Evolutionary conservation across 2,797 vertebrate genomes (phyloP), one percentile per base, ranked within the genome.

Genomic region (Rhincodon typus): DNA sequence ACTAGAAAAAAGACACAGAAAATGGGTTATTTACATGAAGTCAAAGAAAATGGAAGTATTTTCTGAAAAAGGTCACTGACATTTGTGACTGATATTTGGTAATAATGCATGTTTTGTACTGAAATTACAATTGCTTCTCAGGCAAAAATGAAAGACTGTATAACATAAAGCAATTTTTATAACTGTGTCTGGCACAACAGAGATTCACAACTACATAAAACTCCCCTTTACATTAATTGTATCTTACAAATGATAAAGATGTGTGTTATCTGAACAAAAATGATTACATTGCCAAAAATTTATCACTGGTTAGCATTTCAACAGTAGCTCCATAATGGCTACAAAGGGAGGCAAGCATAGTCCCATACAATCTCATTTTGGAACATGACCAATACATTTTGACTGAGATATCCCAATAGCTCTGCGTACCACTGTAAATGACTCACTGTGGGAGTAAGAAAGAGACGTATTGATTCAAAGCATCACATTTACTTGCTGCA

Each of bases 241-340:
- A 10, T 42, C 23, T 21, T 25, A n/a, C 21, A 69, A 93, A 67
- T 91, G 66, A 93, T 93, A 67, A 93, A 42, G 69, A 67, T 69
- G 62, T 67, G 62, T 67, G n/a, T 93, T n/a, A n/a, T 69, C n/a
- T 38, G 90, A 8, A 46, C n/a, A 93, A 67, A 93, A 93, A 69
- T 69, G 62, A 91, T 91, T 91, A 91, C 34, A 67, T 38, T 91
- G 88, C 57, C 57, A 34, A 62, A 69, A 42, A 69, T 69, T 67
- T 93, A 69, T 42, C 90, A 69, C n/a, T 69, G 66, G 46, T n/a
- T 42, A 93, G n/a, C 69, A 93, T 93, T 69, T 69, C 90, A 93
- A 69, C 12, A 23, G n/a, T 69, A 62, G 21, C 23, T 93, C 66
- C 62, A 50, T 72, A 74, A 74, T 53, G 70, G 38, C 23, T 15